Conservation (phyloP, 2,888 invertebrate species). For the Orthonevra nobilis region DNA sequence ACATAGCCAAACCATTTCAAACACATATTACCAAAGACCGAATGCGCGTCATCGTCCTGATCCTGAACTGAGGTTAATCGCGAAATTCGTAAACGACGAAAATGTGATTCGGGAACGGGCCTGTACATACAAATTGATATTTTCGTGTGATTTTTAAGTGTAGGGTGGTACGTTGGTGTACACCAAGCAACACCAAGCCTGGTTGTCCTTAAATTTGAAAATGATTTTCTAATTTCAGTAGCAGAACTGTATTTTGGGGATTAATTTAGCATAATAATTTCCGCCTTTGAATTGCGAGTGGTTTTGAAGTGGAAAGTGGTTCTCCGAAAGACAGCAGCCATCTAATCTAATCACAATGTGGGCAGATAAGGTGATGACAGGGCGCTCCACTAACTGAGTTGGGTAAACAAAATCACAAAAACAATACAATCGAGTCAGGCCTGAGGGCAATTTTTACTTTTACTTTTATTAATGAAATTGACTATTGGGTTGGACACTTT, state of each 20-base stretch:
- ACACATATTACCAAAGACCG: constrained; percentile 5
- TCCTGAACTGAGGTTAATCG: constrained; percentile 30
- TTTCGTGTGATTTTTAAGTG: constrained; percentile 43
- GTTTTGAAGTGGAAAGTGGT: constrained; percentile 33
- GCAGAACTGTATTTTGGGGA: constrained; percentile 56
- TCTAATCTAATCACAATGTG: constrained; percentile 44
- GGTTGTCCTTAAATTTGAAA: constrained; percentile 35
- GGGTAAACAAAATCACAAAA: constrained; percentile 29
- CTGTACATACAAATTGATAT: constrained; percentile 65
- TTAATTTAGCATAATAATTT: constrained; percentile 65
- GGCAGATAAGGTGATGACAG: constrained; percentile 40
- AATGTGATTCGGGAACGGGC: constrained; percentile 44
- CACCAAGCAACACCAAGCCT: too few relatives aligned
- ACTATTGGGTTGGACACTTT: constrained; percentile 60
- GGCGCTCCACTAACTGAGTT: constrained; percentile 19
- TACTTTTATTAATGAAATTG: constrained; percentile 58
- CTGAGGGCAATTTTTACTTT: constrained; percentile 39
- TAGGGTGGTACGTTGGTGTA: too few relatives aligned
- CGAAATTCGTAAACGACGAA: constrained; percentile 21
- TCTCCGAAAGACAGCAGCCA: constrained; percentile 48
- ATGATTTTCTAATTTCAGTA: constrained; percentile 54
- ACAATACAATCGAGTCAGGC: constrained; percentile 17
- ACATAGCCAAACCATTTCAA: constrained; percentile 40
- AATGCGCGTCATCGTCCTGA: constrained; percentile 16
- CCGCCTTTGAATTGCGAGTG: constrained; percentile 43